Evolutionary conservation across 2,888 invertebrate species (phyloP), one percentile per base, ranked within the genome.

Genomic region (Nemapogon koenigi): DNA sequence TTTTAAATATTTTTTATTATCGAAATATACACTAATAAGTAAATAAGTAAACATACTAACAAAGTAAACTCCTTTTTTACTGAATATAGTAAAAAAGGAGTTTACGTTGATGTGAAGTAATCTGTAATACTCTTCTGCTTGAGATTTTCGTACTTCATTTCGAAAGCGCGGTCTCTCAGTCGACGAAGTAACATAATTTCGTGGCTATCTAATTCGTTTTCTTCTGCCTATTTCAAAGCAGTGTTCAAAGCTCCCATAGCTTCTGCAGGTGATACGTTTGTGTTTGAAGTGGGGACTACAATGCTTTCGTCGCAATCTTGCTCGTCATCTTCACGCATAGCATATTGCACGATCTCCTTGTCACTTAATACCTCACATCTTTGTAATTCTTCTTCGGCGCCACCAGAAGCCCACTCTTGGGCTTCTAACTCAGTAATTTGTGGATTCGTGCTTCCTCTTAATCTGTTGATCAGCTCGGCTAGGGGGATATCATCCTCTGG

Each of bases 341-440:
- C n/a, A 13, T 13, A 13, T 31, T 16, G 32, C 32, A 31, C 32
- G 8, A 35, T 35, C 19, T 35, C 19, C 17, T 35, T 40, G 38
- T 43, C 42, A 40, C 39, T 41, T 41, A 41, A 45, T 35, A 45
- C 38, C 38, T 45, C 43, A 40, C 43, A 44, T 46, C 39, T 46
- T 39, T 47, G 42, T 44, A 47, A 46, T 36, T 44, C 41, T 37
- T 40, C 42, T 42, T 46, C 41, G 45, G 43, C 41, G 39, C 42
- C 45, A 40, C 39, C 42, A 46, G 40, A 38, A 45, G 44, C 44
- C 40, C 43, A 42, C 39, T 41, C 40, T 44, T 43, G 43, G 41
- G 42, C 40, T 43, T 44, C 44, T 41, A 35, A 38, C 27, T 40
- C 41, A 31, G 18, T 32, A 40, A 41, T 41, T 41, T 41, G 39